Evolutionary conservation across 1,140 invertebrate genomes (phyloP).

Genomic region (Idris sp.): DNA sequence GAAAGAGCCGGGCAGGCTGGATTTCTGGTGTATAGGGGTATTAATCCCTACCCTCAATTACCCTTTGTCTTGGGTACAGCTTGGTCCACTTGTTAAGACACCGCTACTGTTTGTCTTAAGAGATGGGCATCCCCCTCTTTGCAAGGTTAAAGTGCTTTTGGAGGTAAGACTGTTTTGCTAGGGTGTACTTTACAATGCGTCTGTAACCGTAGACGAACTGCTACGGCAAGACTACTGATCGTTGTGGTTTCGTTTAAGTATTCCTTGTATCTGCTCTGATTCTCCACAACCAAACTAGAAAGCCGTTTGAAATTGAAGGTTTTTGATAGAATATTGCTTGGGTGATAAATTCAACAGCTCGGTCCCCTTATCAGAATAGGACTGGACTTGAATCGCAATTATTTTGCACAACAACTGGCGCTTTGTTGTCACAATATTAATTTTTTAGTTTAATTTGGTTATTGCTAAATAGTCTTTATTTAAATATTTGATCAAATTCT

Average conservation of each 20-base stretch:
- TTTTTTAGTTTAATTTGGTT: no score
- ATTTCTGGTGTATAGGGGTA: conserved; percentile 78
- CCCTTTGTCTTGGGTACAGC: conserved; percentile 79
- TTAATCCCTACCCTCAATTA: conserved; percentile 80
- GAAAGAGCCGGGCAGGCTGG: conserved; percentile 68
- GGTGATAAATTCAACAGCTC: conserved; percentile 31
- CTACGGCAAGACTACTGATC: conserved; percentile 77
- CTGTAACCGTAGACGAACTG: conserved; percentile 78
- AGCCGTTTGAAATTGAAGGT: conserved; percentile 55
- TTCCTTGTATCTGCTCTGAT: conserved; percentile 61
- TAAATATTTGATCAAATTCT: no score
- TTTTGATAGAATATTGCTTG: conserved; percentile 39
- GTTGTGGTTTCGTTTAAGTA: conserved; percentile 76
- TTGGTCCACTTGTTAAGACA: conserved; percentile 80
- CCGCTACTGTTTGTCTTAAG: conserved; percentile 79
- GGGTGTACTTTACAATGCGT: conserved; percentile 76
- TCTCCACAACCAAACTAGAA: conserved; percentile 50
- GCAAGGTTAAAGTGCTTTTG: conserved; percentile 70
- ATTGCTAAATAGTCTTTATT: no score
- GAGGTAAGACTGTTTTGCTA: conserved; percentile 75
- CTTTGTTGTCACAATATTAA: no score
- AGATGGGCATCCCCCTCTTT: conserved; percentile 64
- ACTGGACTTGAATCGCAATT: no score
- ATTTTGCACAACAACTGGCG: no score
- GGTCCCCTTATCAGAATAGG: neutral